Evolutionary conservation across 2,888 invertebrate genomes (phyloP), one percentile per base, ranked within the genome.

Genomic region (Antitype chi): DNA sequence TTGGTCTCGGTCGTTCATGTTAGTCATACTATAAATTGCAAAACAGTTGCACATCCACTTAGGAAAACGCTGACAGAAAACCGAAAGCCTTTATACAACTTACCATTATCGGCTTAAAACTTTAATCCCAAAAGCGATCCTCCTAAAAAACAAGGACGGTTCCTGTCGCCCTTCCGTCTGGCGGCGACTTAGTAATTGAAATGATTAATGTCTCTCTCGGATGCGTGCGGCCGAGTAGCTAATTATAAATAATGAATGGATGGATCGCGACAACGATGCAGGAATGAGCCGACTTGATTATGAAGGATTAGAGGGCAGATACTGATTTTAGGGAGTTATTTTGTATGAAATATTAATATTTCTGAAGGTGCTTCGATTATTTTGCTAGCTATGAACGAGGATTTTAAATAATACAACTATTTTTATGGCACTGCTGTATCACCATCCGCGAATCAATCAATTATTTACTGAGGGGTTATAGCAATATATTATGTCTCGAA

Each of bases 231-330:
- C 82, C 88, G 89, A 90, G 86, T 88, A 89, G 88, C 93, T 94
- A 93, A 95, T 94, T 94, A 94, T 93, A 94, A 94, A 94, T 94
- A 94, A 95, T 95, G 91, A 94, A 93, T 92, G 91, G 90, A 90
- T 88, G 86, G 83, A 86, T 86, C 79, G 73, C 76, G 79, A 70
- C 82, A 75, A 80, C 70, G 77, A 84, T 69, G 74, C 49, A 84
- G 62, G 84, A 75, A 83, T 75, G 72, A 79, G n/a, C 52, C n/a
- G 55, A 74, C 74, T 84, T 85, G 70, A 78, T 84, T 84, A 86
- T 81, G 70, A 76, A 47, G 74, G 82, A 81, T 80, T 68, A 84
- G 77, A 15, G 60, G 38, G 49, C 17, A 15, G 52, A 25, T 66
- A 38, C 66, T 53, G 82, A 85, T 84, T 81, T 78, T 49, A 15